Base-by-base conservation (phyloP, 2,888 invertebrate species). In the Azorinus chamasolen region DNA sequence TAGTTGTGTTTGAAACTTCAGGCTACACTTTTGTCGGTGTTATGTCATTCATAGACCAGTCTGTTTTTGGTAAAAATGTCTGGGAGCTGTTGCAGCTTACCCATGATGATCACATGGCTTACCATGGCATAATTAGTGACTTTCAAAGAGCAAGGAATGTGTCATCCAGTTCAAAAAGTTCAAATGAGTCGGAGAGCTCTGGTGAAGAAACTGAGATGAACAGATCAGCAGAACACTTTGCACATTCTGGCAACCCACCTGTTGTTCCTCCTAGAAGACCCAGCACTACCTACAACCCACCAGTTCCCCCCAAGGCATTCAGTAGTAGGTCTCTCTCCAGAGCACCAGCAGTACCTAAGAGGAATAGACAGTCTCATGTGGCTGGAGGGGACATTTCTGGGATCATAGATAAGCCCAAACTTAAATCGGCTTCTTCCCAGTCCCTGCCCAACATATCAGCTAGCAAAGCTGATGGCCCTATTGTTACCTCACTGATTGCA, bases 401-500 rank as follows among this genome's bases (percentile, higher is more conserved):
- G 32, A 32, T 10, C 32, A 4, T 6, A 10, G 32, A 6, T 4
- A 32, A 32, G 32, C 32, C 4, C 5, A 32, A 32, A 32, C 10
- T 32, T 6, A 32, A 10, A 6, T 4, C 5, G 4, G 32, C 32
- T 32, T 6, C 4, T 32, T 32, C 32, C 4, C 32, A 32, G 4
- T 32, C 32, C 10, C 32, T 32, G 27, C 54, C 54, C 4, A 20
- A 16, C n/a, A 14, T 25, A 6, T 32, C 46, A 32, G 32, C 46
- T 12, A 59, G 46, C 14, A 46, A 12, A 14, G 46, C 16, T 32
- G 32, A 32, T 6, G 39, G 25, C 10, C 62, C 72, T 16, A 58
- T 50, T 18, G 62, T 88, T 2, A 78, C 75, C 41, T 84, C 85
- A 1, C 54, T 87, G 2, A 55, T 70, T 10, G 57, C 72, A 54